Conservation (phyloP, 2,113 vertebrate genomes). For the Empidonax alnorum region DNA sequence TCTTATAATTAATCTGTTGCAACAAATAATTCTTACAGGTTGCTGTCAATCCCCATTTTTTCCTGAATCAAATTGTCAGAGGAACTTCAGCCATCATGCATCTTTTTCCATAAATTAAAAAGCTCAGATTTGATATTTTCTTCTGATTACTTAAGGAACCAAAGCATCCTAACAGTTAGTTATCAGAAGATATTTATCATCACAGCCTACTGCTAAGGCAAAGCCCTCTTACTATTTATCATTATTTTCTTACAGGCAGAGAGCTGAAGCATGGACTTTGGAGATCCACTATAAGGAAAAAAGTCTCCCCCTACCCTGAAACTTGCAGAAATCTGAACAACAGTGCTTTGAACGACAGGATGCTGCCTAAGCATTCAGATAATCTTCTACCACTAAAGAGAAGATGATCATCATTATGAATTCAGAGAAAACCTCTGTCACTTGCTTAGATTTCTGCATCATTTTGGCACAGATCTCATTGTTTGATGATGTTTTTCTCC, state of each 20-base stretch:
- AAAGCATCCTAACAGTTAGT: background rate
- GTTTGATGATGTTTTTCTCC: background rate
- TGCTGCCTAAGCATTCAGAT: background rate
- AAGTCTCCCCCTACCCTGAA: background rate
- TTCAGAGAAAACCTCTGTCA: background rate
- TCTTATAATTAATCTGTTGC: background rate
- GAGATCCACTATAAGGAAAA: background rate
- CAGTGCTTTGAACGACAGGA: background rate
- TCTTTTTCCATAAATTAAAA: background rate
- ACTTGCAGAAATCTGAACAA: background rate
- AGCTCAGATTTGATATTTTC: background rate
- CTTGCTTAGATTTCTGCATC: background rate
- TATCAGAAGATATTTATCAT: background rate
- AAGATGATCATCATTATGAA: background rate
- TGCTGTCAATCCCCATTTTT: background rate
- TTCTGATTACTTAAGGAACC: background rate
- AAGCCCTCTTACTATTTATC: background rate
- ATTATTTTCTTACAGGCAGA: background rate
- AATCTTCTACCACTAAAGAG: background rate
- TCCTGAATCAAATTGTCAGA: background rate
- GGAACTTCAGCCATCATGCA: background rate
- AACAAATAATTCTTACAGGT: background rate
- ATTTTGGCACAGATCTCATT: background rate
- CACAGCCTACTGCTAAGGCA: background rate
- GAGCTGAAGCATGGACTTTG: background rate